These are phyloP conservation scores for Anastrepha ludens DNA, from an alignment of 1,140 invertebrate genomes.

Conservation along the genomic window DNA sequence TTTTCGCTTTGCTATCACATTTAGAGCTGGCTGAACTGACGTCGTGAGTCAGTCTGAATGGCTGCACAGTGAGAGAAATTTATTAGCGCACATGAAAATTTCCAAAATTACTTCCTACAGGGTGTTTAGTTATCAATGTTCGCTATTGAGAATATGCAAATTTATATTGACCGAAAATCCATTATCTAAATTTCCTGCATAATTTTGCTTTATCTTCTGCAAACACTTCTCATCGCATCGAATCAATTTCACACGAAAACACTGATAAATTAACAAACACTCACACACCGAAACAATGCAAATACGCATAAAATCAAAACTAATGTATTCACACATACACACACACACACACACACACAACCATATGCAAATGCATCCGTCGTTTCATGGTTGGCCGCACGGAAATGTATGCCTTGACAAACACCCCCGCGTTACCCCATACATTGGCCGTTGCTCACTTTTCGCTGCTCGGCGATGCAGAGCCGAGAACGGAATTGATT, in stretches of 20 bases:
- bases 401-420: neutral
- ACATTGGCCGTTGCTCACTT: neutral
- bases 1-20: neutral
- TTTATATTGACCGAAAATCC: neutral
- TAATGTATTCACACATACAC: neutral
- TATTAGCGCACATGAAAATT: neutral
- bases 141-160: neutral
- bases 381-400: neutral
- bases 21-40: neutral
- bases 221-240: constrained; percentile 11
- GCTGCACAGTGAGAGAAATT: no score
- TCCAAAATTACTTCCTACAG: neutral
- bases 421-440: neutral
- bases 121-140: neutral
- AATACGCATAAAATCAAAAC: neutral
- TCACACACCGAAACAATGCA: neutral
- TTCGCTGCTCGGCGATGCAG: constrained; percentile 66
- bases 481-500: constrained; percentile 78
- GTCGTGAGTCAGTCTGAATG: neutral
- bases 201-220: constrained; percentile 5
- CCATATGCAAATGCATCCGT: neutral
- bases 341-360: neutral
- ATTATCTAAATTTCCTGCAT: constrained; percentile 29
- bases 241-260: neutral
- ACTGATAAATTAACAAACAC: neutral